Conservation (phyloP, 1,140 invertebrate species). For the Drosophila saltans region DNA sequence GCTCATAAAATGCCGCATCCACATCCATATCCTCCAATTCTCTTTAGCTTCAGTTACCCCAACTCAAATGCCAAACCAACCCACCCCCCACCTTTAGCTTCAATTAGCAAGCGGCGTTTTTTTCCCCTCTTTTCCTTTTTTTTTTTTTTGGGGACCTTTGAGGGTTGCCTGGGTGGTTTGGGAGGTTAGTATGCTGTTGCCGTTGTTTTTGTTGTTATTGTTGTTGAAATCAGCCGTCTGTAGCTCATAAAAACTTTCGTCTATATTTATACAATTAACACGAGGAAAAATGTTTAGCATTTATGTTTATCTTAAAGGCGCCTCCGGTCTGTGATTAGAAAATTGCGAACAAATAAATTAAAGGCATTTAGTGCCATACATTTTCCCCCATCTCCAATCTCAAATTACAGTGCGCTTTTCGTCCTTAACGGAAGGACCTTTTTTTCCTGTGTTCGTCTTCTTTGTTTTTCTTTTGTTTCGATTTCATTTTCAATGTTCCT, state of each 20-base stretch:
- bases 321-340: slow-evolving; percentile 63
- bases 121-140: not conserved
- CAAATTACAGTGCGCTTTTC: not conserved
- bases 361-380: slow-evolving; percentile 46
- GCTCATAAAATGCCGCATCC: slow-evolving; percentile 70
- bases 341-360: slow-evolving; percentile 76
- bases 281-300: slow-evolving; percentile 47
- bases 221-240: slow-evolving; percentile 58
- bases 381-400: too few species aligned
- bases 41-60: slow-evolving; percentile 4
- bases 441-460: slow-evolving; percentile 3
- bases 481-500: not conserved
- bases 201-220: too few species aligned
- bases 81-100: slow-evolving; percentile 12
- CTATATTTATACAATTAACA: slow-evolving; percentile 81
- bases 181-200: too few species aligned
- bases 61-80: not conserved
- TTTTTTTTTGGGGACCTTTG: slow-evolving; percentile 18
- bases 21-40: too few species aligned
- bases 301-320: slow-evolving; percentile 75
- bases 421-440: slow-evolving; percentile 8
- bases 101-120: slow-evolving; percentile 58
- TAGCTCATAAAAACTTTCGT: slow-evolving; percentile 71
- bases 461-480: slow-evolving; percentile 39
- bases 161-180: slow-evolving; percentile 60